Conservation (phyloP, 1,140 invertebrate species). For the Scaptodrosophila lebanonensis region DNA sequence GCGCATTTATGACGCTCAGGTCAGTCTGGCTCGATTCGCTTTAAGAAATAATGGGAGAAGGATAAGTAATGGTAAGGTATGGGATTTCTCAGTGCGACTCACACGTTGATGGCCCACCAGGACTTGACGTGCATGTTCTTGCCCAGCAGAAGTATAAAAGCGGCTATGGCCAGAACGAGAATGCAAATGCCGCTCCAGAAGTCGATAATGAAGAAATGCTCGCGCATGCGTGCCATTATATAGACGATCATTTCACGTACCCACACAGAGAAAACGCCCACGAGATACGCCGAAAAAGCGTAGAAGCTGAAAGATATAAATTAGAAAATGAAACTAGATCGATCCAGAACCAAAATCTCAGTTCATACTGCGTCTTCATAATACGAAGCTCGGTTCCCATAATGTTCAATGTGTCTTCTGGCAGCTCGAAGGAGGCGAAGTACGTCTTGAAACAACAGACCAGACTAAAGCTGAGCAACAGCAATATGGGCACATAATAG, state of each 20-base stretch:
- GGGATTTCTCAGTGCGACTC: constrained; percentile 11
- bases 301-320: constrained; percentile 40
- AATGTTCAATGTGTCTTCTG: constrained; percentile 48
- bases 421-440: constrained; percentile 51
- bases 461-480: constrained; percentile 51
- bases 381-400: constrained; percentile 48
- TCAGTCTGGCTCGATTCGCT: constrained; percentile 62
- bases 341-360: neutral
- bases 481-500: constrained; percentile 53
- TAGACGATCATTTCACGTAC: constrained; percentile 66
- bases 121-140: constrained; percentile 56
- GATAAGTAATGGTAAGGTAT: neutral
- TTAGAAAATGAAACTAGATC: neutral
- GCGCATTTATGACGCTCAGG: constrained; percentile 59
- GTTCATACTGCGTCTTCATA: constrained; percentile 65
- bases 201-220: constrained; percentile 71
- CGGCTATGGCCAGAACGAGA: constrained; percentile 53
- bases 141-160: constrained; percentile 53
- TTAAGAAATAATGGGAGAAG: neutral
- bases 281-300: constrained; percentile 54
- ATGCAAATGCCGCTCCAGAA: constrained; percentile 70
- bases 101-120: constrained; percentile 73
- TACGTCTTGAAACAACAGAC: constrained; percentile 53
- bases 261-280: constrained; percentile 59
- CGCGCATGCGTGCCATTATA: constrained; percentile 47